Evolutionary conservation across 2,113 vertebrate genomes (phyloP).

Genomic region (Odontophorus gujanensis): DNA sequence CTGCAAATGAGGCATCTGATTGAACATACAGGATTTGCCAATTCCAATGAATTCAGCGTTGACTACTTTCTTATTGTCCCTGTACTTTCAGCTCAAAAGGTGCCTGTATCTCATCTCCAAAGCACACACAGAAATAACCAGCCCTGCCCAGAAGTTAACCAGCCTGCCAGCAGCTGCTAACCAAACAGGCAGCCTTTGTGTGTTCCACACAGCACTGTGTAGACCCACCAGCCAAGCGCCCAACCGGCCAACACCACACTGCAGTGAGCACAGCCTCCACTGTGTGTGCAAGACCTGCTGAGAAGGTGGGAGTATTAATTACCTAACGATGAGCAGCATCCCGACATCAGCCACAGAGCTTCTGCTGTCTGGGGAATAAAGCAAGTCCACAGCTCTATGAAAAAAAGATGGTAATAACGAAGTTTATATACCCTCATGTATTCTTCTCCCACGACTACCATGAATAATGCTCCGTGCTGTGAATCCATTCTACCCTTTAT

Average conservation of each 20-base stretch:
- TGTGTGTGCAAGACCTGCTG: accelerated
- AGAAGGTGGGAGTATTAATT: not conserved
- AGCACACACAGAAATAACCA: not conserved
- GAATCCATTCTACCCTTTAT: not conserved
- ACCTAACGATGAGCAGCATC: not conserved
- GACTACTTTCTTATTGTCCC: not conserved
- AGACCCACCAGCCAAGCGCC: not conserved
- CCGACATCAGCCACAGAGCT: not conserved
- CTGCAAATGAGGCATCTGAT: not conserved
- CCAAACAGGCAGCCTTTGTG: not conserved
- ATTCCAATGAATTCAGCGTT: not conserved
- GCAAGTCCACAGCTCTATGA: not conserved
- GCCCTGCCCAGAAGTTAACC: not conserved
- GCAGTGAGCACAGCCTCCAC: not conserved
- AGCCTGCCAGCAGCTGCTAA: not conserved
- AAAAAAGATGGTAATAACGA: not conserved
- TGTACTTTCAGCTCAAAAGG: not conserved
- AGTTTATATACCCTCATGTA: not conserved
- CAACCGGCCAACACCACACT: not conserved
- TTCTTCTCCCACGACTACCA: not conserved
- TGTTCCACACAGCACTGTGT: not conserved
- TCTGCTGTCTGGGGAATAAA: not conserved
- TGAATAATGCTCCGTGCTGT: not conserved
- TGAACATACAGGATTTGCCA: not conserved
- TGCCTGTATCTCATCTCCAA: not conserved